These are phyloP conservation scores for Indri indri DNA, from an alignment of 2,113 vertebrate genomes.

Conservation along the genomic window DNA sequence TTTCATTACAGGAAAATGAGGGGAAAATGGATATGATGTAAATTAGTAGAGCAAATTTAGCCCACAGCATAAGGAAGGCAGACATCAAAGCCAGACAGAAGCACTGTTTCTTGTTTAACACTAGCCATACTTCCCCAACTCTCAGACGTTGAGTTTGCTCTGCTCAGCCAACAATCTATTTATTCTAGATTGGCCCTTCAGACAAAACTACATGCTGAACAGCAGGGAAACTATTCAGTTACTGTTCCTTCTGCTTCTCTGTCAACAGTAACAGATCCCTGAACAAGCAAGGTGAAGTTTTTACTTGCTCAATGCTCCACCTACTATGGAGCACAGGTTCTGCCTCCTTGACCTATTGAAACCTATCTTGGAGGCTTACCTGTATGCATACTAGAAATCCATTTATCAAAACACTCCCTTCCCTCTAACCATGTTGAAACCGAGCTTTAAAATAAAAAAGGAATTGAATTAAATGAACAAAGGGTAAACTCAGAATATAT, in stretches of 20 bases:
- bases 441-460: conserved; percentile 22
- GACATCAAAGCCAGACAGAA: conserved; percentile 69
- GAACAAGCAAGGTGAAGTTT: conserved; percentile 50
- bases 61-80: conserved; percentile 84
- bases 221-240: not conserved
- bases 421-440: not conserved
- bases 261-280: conserved; percentile 35
- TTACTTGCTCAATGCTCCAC: conserved; percentile 77
- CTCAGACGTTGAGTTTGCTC: conserved; percentile 73
- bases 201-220: not conserved
- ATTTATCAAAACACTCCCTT: conserved; percentile 6
- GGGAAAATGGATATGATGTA: not conserved
- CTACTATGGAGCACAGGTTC: conserved; percentile 37
- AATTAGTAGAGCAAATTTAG: conserved; percentile 71
- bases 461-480: not conserved
- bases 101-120: conserved; percentile 66
- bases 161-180: conserved; percentile 50
- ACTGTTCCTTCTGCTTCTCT: conserved; percentile 32
- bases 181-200: not conserved
- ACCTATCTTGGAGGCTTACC: not conserved
- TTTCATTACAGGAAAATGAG: conserved; percentile 22
- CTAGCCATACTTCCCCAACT: conserved; percentile 62
- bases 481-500: not conserved
- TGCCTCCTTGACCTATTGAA: conserved; percentile 64
- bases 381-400: not conserved